Base-by-base conservation (phyloP, 2,113 vertebrate species). In the Oreochromis spilurus region DNA sequence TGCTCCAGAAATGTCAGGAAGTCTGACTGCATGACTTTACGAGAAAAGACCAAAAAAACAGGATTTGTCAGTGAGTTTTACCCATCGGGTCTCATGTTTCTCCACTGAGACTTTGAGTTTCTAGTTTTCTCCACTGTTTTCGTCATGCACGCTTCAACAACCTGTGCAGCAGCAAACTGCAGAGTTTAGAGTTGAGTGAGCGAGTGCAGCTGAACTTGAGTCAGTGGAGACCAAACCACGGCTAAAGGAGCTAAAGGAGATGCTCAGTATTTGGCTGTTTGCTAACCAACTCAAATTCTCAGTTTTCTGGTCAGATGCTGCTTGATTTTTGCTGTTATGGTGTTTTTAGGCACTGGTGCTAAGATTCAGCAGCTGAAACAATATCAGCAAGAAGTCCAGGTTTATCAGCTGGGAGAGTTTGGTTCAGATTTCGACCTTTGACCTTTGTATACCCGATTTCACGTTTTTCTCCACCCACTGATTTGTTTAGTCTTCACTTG, bases 1-100 rank as follows among this genome's bases (percentile, higher is more conserved):
- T 3, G 43, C 43, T 50, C 24, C 70, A 77, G 24, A 77, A 50
- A 77, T 19, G 70, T 77, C 70, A 50, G 70, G 43, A 48, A 19
- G 24, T 31, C 70, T 75, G 24, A 19, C 21, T 29, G 24, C 2
- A 2, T 31, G 70, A 29, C 21, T 45, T 72, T 45, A 45, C 1
- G 1, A 48, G 43, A 45, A 72, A 29, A 72, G 9, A 26, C 21
- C 6, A 26, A 4, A 2, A 6, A 12, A 29, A 0, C 9, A 48
- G 67, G 70, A 75, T 48, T 50, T 19, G 70, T 75, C 70, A 75
- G 24, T 4, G 0, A 12, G 24, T 75, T 50, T 48, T 29, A 75
- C 70, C 67, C 70, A 2, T 12, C 2, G 0, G 10, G 16, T 75
- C 43, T 75, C 40, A 0, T 5, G 24, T 75, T 75, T 75, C 21